phyloP scores from a whole-genome alignment of 1,140 invertebrate species.

The Chrysopa pallens region DNA sequence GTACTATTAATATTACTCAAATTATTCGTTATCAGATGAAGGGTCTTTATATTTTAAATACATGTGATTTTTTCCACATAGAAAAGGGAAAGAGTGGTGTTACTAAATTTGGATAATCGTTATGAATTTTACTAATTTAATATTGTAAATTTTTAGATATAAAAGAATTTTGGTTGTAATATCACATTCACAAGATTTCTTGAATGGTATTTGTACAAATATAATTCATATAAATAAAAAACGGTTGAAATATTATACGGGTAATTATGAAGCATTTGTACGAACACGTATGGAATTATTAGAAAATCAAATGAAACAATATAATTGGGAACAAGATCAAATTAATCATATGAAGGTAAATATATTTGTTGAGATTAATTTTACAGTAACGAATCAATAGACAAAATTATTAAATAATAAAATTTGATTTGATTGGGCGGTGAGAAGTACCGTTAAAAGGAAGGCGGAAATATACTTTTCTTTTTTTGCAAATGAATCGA shows the following conservation, averaged over 20 bases:
- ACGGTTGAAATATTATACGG: constrained; percentile 84
- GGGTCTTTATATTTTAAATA: too few species aligned
- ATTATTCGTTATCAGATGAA: too few species aligned
- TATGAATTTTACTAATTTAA: too few species aligned
- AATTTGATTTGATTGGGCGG: too few species aligned
- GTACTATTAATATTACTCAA: too few species aligned
- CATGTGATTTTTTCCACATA: too few species aligned
- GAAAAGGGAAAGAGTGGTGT: too few species aligned
- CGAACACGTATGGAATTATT: constrained; percentile 82
- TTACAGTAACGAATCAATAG: too few species aligned
- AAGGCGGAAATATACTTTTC: too few species aligned
- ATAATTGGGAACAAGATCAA: constrained; percentile 99
- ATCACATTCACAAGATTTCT: constrained; percentile 98
- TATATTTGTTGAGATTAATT: constrained; percentile 5
- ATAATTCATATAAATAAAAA: constrained; percentile 93
- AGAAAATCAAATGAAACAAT: constrained; percentile 98
- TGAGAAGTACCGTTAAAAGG: too few species aligned
- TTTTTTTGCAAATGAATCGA: too few species aligned
- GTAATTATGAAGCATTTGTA: constrained; percentile 92
- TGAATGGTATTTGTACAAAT: constrained; percentile 98
- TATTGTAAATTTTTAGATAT: constrained; percentile 39
- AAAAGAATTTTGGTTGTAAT: constrained; percentile 96
- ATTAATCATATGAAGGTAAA: constrained; percentile 94
- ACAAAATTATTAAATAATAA: too few species aligned
- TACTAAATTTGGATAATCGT: not conserved